These are phyloP conservation scores for Diarsia mendica DNA, from an alignment of 2,888 invertebrate species.

Conservation along the genomic window DNA sequence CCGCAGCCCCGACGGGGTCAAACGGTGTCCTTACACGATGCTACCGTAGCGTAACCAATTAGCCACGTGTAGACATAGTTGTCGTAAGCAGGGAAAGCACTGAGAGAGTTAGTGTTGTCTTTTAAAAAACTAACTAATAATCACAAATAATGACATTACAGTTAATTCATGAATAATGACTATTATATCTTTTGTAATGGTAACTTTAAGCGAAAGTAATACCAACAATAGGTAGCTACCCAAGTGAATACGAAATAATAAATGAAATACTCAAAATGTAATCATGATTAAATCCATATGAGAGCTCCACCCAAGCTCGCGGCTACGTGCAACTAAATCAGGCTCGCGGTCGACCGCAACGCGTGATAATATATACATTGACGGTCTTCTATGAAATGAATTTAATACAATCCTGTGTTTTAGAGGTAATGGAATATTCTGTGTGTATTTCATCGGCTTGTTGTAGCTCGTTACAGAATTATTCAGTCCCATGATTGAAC, in stretches of 20 bases:
- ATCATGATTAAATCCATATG: conserved; percentile 49
- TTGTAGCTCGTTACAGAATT: conserved; percentile 22
- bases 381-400: conserved; percentile 38
- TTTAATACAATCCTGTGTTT: conserved; percentile 45
- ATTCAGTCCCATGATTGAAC: too few relatives aligned
- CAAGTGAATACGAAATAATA: conserved; percentile 14
- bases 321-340: conserved; percentile 47
- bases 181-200: background rate
- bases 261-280: conserved; percentile 35
- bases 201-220: background rate
- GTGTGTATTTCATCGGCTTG: conserved; percentile 32
- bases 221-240: conserved; percentile 9
- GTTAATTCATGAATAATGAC: background rate
- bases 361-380: conserved; percentile 49
- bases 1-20: background rate
- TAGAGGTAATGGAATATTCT: conserved; percentile 44
- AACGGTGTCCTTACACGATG: background rate
- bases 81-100: background rate
- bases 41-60: background rate
- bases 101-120: background rate
- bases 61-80: background rate
- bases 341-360: conserved; percentile 49
- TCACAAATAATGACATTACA: background rate
- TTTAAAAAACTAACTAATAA: background rate
- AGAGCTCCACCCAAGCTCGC: conserved; percentile 6